Evolutionary conservation across 2,797 vertebrate species (phyloP).

Genomic region (Pristis pectinata): DNA sequence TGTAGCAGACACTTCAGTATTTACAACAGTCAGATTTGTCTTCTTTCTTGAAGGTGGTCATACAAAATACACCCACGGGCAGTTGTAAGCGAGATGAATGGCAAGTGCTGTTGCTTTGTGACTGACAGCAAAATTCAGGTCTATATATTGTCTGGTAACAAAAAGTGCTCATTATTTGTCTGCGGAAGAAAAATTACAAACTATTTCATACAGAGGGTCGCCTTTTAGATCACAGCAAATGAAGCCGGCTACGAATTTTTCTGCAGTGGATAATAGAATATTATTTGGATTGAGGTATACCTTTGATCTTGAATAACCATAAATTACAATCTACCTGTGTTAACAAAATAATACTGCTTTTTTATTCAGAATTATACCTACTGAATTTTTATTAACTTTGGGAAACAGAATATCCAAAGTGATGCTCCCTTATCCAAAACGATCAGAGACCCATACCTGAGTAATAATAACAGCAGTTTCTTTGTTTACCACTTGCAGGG

Average conservation of each 20-base stretch:
- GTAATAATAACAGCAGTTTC: constrained; percentile 39
- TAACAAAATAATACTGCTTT: not conserved
- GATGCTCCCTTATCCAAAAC: not conserved
- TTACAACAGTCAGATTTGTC: too few relatives aligned
- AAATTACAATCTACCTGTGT: not conserved
- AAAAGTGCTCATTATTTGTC: not conserved
- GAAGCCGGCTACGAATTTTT: not conserved
- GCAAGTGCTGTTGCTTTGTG: too few relatives aligned
- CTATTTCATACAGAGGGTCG: not conserved
- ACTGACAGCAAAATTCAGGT: too few relatives aligned
- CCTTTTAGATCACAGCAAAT: not conserved
- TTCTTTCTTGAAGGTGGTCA: too few relatives aligned
- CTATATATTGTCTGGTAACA: not conserved
- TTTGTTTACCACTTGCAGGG: constrained; percentile 62
- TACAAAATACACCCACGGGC: too few relatives aligned
- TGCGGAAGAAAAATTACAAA: not conserved
- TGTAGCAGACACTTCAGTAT: too few relatives aligned
- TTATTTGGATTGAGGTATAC: too few relatives aligned
- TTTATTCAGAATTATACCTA: not conserved
- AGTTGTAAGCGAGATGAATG: too few relatives aligned
- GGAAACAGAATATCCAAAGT: not conserved
- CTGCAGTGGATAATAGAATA: not conserved
- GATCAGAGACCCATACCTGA: not conserved
- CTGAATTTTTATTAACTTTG: not conserved
- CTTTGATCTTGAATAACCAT: not conserved